phyloP scores from a whole-genome alignment of 2,113 vertebrate species.

The Cettia cetti region DNA sequence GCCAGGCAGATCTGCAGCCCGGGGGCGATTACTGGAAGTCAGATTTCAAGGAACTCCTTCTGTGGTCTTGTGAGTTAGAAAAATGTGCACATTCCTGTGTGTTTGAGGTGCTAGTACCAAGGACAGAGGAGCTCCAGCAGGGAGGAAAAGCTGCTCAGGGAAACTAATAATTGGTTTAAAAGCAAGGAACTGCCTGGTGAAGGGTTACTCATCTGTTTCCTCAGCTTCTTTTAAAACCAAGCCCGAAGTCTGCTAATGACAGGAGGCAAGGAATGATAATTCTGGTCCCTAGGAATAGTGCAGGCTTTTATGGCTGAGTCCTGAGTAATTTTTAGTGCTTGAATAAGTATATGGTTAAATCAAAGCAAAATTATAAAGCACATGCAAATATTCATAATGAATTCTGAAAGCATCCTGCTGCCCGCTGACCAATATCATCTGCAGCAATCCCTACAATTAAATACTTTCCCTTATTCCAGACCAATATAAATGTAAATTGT shows the following conservation, averaged over 20 bases:
- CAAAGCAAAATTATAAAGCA: not conserved
- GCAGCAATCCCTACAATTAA: not conserved
- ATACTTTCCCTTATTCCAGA: not conserved
- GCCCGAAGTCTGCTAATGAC: not conserved
- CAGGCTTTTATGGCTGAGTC: not conserved
- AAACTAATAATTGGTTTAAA: not conserved
- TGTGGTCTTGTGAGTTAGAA: not conserved
- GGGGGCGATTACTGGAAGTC: slow-evolving; percentile 36
- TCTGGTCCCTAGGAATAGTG: not conserved
- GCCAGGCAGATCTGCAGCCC: slow-evolving; percentile 1
- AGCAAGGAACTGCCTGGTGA: not conserved
- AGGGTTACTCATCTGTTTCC: not conserved
- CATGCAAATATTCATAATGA: not conserved
- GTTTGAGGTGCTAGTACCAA: slow-evolving; percentile 67
- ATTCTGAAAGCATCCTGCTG: not conserved
- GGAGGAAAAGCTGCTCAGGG: slow-evolving; percentile 2
- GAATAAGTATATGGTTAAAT: not conserved
- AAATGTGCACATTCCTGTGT: not conserved
- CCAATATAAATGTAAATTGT: not conserved
- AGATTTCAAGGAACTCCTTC: slow-evolving; percentile 59
- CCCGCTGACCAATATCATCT: not conserved
- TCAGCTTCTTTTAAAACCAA: not conserved
- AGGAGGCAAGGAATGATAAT: not conserved
- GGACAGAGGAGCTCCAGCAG: slow-evolving; percentile 69
- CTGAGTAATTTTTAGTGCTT: not conserved